A percentile compares a stretch with the other conserved stretches of the same genome.
Conservation (phyloP, 2,113 vertebrate genomes). For the Pontoporia blainvillei region DNA sequence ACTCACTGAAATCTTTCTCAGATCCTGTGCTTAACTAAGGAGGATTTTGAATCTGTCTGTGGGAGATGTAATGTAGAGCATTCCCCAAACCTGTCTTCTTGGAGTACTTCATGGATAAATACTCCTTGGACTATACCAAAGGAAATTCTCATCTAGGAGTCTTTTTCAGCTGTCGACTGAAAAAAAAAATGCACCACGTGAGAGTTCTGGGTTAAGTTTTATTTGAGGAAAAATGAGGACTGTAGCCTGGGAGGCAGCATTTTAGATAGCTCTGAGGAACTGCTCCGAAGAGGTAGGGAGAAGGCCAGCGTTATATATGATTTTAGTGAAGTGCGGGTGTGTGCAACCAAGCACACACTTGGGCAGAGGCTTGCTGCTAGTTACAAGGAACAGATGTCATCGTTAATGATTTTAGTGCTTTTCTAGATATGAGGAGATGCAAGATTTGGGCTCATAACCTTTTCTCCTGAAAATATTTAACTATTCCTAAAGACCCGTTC, state of each 20-base stretch:
- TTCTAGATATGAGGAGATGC: background rate
- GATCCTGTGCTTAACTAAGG: conserved; percentile 16
- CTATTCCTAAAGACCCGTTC: background rate
- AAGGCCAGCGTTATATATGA: background rate
- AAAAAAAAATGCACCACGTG: background rate
- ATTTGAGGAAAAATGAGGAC: background rate
- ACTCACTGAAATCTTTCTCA: background rate
- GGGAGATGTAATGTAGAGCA: background rate
- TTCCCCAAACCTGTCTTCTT: background rate
- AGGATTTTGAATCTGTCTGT: background rate
- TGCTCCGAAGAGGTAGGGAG: background rate
- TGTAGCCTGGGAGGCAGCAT: background rate
- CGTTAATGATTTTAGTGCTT: background rate
- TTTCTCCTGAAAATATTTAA: background rate
- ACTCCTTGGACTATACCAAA: background rate
- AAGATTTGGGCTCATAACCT: background rate
- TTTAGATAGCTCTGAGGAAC: background rate
- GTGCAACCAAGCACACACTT: background rate
- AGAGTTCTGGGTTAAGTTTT: background rate
- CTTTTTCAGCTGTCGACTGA: background rate
- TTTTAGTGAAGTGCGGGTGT: background rate
- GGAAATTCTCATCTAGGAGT: background rate
- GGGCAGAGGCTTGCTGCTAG: background rate
- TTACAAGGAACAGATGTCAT: background rate
- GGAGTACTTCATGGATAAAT: background rate